Evolutionary conservation across 2,113 vertebrate genomes (phyloP), one percentile per base, ranked within the genome.

Genomic region (Mirounga angustirostris): DNA sequence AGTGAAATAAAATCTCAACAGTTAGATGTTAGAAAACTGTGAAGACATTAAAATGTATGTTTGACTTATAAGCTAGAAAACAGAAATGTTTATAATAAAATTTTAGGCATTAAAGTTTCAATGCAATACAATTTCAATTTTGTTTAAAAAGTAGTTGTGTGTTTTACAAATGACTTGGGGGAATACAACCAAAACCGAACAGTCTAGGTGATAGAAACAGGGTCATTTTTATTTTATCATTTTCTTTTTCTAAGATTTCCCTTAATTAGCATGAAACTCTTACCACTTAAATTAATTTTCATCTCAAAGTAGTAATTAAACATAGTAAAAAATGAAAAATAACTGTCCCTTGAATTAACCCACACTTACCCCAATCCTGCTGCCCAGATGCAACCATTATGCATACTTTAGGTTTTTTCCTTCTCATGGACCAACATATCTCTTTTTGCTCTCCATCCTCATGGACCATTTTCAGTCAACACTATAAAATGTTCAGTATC

Each of bases 1-100:
- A 11, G 13, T 96, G 92, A 94, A 88, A 92, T 95, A 97, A 97
- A 96, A 93, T 89, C 76, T 86, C 52, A 93, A 87, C 10, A 92
- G 26, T 59, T 71, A 94, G 19, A 81, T 65, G 30, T 3, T 69
- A 40, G 33, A 91, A 95, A 95, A 91, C n/a, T 87, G 65, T 61
- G 28, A 84, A 95, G 78, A 89, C 26, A 54, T 89, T 96, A 84
- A 93, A 94, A 63, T 88, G 26, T 61, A 81, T 92, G 36, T 22
- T 94, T 97, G 61, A 96, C 95, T 90, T 95, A 93, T 78, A 89
- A 96, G n/a, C 69, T 63, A 85, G 59, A 78, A 94, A 84, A 11
- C 4, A 2, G 8, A 93, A 93, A 90, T 92, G 46, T 15, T 83
- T 30, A 56, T 33, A 95, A 54, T n/a, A 95, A 95, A 91, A 89